Evolutionary conservation across 2,113 vertebrate genomes (phyloP).

Genomic region (Trachemys scripta): DNA sequence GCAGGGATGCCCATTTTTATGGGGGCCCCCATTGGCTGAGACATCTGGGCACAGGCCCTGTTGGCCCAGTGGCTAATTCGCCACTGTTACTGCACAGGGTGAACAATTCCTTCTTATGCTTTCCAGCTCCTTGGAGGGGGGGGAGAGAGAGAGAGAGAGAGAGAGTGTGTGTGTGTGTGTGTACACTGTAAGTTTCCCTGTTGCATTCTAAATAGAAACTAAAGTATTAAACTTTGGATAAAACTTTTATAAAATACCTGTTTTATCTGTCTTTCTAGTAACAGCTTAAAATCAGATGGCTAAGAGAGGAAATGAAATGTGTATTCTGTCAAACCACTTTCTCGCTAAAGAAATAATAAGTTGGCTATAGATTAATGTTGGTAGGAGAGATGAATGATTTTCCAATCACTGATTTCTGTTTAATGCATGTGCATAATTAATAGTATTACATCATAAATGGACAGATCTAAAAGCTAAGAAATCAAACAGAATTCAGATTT

Average conservation of each 20-base stretch:
- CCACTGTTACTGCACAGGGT: background rate
- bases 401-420: background rate
- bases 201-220: background rate
- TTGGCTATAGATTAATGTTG: background rate
- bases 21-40: too few relatives aligned
- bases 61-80: too few relatives aligned
- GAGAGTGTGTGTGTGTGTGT: too few relatives aligned
- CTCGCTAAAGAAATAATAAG: background rate
- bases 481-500: background rate
- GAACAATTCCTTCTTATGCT: rapidly evolving
- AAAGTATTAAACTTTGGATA: background rate
- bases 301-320: background rate
- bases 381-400: background rate
- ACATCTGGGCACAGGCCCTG: too few relatives aligned
- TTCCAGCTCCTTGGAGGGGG: background rate
- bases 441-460: background rate
- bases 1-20: too few relatives aligned
- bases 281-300: background rate
- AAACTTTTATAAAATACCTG: slow-evolving; percentile 23
- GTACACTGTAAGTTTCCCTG: background rate
- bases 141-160: too few relatives aligned
- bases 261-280: background rate
- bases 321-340: background rate
- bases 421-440: background rate
- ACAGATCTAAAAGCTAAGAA: background rate